Conservation (phyloP, 2,888 invertebrate species). For the Corythucha ciliata region DNA sequence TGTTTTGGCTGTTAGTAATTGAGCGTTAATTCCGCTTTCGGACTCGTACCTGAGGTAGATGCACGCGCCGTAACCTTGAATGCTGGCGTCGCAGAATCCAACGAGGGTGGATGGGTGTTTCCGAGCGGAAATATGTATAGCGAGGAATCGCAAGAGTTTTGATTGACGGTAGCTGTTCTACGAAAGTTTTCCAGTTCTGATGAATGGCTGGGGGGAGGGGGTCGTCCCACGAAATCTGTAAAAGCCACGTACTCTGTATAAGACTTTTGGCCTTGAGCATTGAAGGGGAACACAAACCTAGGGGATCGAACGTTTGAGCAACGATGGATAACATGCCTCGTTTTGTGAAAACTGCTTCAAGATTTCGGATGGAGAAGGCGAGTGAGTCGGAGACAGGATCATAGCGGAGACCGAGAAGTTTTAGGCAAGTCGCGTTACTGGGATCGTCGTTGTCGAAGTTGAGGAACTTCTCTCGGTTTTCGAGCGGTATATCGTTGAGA, state of each 20-base stretch:
- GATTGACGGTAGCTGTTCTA: conserved; percentile 4
- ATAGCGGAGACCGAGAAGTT: conserved; percentile 21
- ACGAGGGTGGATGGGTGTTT: conserved; percentile 20
- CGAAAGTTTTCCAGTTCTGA: conserved; percentile 3
- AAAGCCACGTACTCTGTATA: conserved; percentile 16
- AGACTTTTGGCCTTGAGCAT: conserved; percentile 14
- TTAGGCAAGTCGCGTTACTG: background rate
- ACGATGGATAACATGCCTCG: conserved; percentile 4
- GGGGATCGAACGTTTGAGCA: conserved; percentile 16
- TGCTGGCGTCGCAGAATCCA: conserved; percentile 34
- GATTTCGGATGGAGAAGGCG: conserved; percentile 2
- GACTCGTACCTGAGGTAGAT: conserved; percentile 26
- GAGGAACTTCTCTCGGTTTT: background rate
- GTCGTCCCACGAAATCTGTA: conserved; percentile 16
- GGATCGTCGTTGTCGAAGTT: background rate
- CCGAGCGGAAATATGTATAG: background rate
- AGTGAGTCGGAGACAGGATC: conserved; percentile 17
- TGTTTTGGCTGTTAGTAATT: conserved; percentile 20
- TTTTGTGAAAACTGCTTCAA: conserved; percentile 2
- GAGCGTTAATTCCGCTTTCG: background rate
- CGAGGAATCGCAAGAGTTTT: conserved; percentile 17
- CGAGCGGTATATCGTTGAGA: background rate
- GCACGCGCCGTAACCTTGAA: conserved; percentile 30
- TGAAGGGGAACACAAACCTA: conserved; percentile 11
- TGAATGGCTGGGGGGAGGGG: background rate